Evolutionary conservation across 2,888 invertebrate species (phyloP).

Genomic region (Lasioglossum villosulum): DNA sequence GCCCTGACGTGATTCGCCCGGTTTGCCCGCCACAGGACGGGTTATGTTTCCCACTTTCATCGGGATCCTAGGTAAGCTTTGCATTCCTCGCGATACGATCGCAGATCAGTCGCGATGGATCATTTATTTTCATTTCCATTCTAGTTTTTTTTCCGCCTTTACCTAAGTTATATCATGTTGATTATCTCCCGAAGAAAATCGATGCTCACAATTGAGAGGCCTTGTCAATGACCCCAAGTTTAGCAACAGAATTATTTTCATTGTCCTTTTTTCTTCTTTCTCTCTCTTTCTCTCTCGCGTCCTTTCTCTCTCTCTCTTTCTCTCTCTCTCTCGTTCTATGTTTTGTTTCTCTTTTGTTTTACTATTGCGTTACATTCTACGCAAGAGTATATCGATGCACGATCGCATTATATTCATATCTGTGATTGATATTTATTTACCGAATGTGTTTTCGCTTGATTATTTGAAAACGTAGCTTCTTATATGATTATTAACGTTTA

Average conservation of each 20-base stretch:
- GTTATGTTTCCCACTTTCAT: constrained; percentile 90
- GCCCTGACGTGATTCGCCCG: constrained; percentile 70
- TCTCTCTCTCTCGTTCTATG: background rate
- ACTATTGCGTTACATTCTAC: constrained; percentile 30
- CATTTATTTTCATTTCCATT: constrained; percentile 16
- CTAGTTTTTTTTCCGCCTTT: background rate
- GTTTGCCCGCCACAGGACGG: constrained; percentile 84
- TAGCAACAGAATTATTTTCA: constrained; percentile 50
- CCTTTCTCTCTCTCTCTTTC: background rate
- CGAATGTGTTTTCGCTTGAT: constrained; percentile 15
- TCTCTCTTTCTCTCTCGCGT: background rate
- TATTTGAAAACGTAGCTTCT: background rate
- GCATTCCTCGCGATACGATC: background rate
- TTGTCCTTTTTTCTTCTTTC: constrained; percentile 17
- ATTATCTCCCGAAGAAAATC: constrained; percentile 41
- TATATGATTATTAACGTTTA: background rate
- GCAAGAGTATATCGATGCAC: constrained; percentile 38
- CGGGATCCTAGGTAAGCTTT: constrained; percentile 89
- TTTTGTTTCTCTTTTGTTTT: constrained; percentile 15
- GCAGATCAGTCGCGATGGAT: background rate
- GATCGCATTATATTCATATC: constrained; percentile 21
- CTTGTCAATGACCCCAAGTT: constrained; percentile 60
- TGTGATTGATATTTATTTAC: constrained; percentile 34
- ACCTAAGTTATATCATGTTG: constrained; percentile 18
- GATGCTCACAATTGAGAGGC: constrained; percentile 50